These are phyloP conservation scores for Clarias gariepinus DNA, from an alignment of 2,113 vertebrate genomes.

Conservation along the genomic window DNA sequence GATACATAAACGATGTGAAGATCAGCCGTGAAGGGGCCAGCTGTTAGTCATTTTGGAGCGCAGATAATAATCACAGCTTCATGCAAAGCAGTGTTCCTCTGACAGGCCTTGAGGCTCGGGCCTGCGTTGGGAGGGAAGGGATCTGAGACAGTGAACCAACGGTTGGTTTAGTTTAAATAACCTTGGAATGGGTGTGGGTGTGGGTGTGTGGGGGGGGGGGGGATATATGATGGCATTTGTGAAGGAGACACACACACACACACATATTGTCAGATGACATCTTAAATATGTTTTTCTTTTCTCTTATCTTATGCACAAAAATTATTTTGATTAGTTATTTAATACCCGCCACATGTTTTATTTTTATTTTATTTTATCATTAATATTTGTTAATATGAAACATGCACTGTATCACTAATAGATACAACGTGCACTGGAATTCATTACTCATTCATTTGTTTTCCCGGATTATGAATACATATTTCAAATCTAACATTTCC, in stretches of 20 bases:
- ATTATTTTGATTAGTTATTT: neutral
- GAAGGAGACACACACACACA: neutral
- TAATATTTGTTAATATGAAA: neutral
- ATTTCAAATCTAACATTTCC: neutral
- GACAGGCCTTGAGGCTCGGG: conserved; percentile 70
- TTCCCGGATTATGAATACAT: neutral
- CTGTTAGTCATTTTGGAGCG: conserved; percentile 87
- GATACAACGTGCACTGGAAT: neutral
- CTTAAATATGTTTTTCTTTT: neutral
- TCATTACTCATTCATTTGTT: neutral
- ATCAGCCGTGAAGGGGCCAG: conserved; percentile 80
- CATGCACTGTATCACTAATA: neutral
- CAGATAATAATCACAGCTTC: conserved; percentile 87
- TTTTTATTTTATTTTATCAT: neutral
- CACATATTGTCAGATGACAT: neutral
- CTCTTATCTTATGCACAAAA: neutral
- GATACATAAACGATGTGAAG: conserved; percentile 84
- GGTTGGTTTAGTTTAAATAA: conserved; percentile 76
- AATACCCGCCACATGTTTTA: neutral
- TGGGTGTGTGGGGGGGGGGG: conserved; percentile 14
- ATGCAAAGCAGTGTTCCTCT: conserved; percentile 82
- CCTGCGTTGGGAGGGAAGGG: conserved; percentile 62
- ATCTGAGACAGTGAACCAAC: conserved; percentile 66
- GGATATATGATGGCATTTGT: neutral
- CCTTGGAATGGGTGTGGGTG: conserved; percentile 65